Evolutionary conservation across 2,113 vertebrate species (phyloP).

Genomic region (Papio anubis): DNA sequence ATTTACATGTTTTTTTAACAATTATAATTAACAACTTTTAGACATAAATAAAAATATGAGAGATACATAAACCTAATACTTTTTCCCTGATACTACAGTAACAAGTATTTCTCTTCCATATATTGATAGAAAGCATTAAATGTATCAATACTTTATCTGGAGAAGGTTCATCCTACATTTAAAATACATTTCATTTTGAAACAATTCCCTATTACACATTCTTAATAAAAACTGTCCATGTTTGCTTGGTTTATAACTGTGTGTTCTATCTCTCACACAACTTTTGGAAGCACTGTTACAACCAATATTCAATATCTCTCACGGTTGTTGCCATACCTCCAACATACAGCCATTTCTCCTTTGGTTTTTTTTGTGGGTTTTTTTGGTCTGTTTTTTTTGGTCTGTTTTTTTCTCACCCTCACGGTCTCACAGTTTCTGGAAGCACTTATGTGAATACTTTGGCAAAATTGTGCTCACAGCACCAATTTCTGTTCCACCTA

Average conservation of each 20-base stretch:
- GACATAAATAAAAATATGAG: neutral
- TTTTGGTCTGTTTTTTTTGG: too few relatives aligned
- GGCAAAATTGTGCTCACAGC: neutral
- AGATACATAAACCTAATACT: neutral
- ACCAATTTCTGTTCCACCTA: rapidly evolving
- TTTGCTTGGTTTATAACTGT: neutral
- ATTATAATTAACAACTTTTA: neutral
- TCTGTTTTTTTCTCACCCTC: neutral
- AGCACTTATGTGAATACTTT: neutral
- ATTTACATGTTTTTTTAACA: neutral
- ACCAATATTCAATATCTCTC: neutral
- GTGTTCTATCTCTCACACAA: too few relatives aligned
- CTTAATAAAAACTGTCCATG: neutral
- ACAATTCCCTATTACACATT: neutral
- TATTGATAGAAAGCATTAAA: neutral
- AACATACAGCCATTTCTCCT: neutral
- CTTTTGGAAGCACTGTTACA: neutral
- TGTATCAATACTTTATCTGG: neutral
- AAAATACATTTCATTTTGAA: neutral
- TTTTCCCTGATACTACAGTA: neutral
- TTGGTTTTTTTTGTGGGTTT: too few relatives aligned
- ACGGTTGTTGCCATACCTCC: rapidly evolving
- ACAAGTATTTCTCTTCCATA: neutral
- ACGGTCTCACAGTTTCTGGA: neutral
- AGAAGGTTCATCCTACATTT: neutral